Percentiles rank a stretch among this genome's conserved stretches.
Evolutionary conservation across 2,888 invertebrate species (phyloP).

Genomic region (Vanessa cardui): DNA sequence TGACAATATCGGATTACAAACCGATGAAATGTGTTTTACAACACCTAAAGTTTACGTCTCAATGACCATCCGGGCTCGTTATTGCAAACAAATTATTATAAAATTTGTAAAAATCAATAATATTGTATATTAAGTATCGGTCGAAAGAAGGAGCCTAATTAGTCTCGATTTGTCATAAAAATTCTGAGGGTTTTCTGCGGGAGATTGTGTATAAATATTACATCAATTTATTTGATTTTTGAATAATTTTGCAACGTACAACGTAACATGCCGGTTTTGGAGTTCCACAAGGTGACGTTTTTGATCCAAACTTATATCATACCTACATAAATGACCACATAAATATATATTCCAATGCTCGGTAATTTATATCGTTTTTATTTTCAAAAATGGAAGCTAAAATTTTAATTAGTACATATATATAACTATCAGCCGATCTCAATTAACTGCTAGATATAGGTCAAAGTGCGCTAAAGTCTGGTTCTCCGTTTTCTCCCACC

Average conservation of each 20-base stretch:
- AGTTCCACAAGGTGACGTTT: neutral
- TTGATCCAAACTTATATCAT: neutral
- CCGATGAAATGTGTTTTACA: constrained; percentile 36
- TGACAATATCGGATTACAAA: constrained; percentile 36
- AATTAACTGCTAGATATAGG: too few relatives aligned
- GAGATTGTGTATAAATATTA: neutral
- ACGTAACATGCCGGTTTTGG: neutral
- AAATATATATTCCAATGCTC: neutral
- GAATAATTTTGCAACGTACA: neutral
- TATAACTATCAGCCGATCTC: too few relatives aligned
- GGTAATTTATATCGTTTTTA: neutral
- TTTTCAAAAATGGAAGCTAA: too few relatives aligned
- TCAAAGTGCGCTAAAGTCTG: too few relatives aligned
- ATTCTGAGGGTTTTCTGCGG: constrained; percentile 4
- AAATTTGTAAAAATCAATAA: constrained; percentile 40
- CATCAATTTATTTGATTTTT: neutral
- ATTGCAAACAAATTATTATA: constrained; percentile 33
- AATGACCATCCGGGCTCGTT: constrained; percentile 48
- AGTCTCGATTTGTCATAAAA: constrained; percentile 23
- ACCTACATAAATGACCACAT: neutral
- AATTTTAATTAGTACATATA: too few relatives aligned
- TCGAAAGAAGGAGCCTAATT: constrained; percentile 26
- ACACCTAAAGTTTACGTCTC: constrained; percentile 53
- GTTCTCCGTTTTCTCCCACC: too few relatives aligned
- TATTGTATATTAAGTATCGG: constrained; percentile 15